Conservation (phyloP, 2,888 invertebrate genomes). For the Acanthosepion lycidas region DNA sequence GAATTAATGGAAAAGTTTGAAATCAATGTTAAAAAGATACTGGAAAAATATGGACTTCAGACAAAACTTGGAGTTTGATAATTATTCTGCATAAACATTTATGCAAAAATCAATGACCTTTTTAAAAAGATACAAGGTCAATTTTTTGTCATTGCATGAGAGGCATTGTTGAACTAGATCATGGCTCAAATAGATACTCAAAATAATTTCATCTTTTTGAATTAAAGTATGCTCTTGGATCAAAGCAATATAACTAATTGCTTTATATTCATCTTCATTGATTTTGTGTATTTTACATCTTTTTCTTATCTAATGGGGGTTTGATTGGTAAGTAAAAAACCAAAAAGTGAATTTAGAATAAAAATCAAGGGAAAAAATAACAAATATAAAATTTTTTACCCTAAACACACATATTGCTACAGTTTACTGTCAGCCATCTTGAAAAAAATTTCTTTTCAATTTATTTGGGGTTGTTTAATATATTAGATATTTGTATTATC, state of each 20-base stretch:
- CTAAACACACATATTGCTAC: neutral
- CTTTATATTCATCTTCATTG: neutral
- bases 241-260: neutral
- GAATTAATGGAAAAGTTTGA: neutral
- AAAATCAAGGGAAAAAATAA: neutral
- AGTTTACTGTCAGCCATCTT: neutral
- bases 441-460: neutral
- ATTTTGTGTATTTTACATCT: neutral
- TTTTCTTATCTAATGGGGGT: no score
- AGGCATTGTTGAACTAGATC: neutral
- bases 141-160: neutral
- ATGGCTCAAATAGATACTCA: neutral
- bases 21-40: neutral
- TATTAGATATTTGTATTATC: neutral
- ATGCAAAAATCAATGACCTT: neutral
- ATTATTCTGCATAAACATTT: neutral
- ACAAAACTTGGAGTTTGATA: neutral
- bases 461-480: neutral
- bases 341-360: neutral
- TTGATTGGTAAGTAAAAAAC: no score
- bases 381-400: neutral
- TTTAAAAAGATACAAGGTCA: neutral
- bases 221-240: neutral
- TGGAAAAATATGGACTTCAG: neutral
- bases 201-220: neutral